phyloP scores from a whole-genome alignment of 1,140 invertebrate genomes.

The Rhysida immarginata region DNA sequence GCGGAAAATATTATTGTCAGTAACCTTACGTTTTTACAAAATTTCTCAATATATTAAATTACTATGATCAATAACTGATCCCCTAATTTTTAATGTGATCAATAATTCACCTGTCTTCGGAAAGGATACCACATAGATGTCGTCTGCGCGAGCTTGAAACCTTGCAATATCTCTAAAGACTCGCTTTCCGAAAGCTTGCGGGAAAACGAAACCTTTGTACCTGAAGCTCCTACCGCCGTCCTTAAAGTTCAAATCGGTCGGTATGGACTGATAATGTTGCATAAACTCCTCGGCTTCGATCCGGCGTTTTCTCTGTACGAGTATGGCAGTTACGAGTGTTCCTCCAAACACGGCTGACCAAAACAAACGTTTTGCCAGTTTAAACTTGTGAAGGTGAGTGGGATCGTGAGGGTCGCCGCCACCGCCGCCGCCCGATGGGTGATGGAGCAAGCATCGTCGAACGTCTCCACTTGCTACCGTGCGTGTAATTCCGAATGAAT shows the following conservation, averaged over 20 bases:
- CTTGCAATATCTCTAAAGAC: slow-evolving; percentile 22
- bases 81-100: neutral
- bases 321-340: slow-evolving; percentile 12
- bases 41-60: neutral
- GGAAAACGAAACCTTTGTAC: slow-evolving; percentile 20
- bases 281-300: slow-evolving; percentile 9
- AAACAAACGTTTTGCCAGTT: slow-evolving; percentile 12
- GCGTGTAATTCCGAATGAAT: too few species aligned
- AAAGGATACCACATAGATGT: slow-evolving; percentile 29
- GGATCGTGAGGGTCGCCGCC: too few species aligned
- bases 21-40: neutral
- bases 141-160: slow-evolving; percentile 26
- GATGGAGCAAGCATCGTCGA: too few species aligned
- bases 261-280: slow-evolving; percentile 12
- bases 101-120: slow-evolving; percentile 29
- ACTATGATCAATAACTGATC: neutral
- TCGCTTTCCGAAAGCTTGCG: slow-evolving; percentile 18
- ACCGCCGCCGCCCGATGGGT: too few species aligned
- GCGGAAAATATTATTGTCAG: too few species aligned
- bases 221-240: slow-evolving; percentile 12
- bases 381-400: slow-evolving; percentile 10
- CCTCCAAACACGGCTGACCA: slow-evolving; percentile 13
- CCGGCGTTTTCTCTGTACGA: slow-evolving; percentile 8
- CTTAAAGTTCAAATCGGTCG: slow-evolving; percentile 11
- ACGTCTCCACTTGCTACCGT: too few species aligned